Conservation (phyloP, 2,113 vertebrate genomes). For the Gorilla gorilla region DNA sequence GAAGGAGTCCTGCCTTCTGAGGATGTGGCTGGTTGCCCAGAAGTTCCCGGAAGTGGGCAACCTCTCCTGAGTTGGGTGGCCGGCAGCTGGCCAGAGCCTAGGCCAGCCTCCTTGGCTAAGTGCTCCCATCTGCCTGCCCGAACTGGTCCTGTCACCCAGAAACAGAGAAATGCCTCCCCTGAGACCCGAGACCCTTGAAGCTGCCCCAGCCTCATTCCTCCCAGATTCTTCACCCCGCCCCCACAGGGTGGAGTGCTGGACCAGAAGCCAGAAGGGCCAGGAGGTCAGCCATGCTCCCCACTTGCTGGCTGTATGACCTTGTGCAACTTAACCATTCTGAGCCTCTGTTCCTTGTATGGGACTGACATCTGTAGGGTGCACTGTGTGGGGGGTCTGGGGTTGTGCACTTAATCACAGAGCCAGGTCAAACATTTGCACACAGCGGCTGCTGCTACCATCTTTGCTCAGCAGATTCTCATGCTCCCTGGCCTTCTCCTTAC, state of each 20-base stretch:
- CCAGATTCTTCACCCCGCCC: neutral
- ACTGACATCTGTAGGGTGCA: neutral
- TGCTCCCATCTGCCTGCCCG: neutral
- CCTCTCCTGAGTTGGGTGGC: neutral
- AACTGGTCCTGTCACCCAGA: neutral
- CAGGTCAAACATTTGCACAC: neutral
- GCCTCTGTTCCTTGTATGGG: neutral
- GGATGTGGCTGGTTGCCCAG: neutral
- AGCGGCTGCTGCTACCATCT: neutral
- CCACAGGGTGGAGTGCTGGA: neutral
- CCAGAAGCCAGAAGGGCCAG: neutral
- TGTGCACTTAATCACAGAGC: too few species aligned
- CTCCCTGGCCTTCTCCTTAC: neutral
- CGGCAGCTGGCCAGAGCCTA: neutral
- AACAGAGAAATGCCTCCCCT: neutral
- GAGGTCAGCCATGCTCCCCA: neutral
- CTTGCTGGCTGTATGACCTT: neutral
- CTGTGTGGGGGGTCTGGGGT: neutral
- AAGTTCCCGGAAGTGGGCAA: neutral
- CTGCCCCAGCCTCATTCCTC: neutral
- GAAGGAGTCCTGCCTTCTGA: neutral
- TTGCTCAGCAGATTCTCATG: neutral
- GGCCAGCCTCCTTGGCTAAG: neutral
- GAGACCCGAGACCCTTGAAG: neutral
- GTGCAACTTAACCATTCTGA: neutral